Percentiles rank a stretch among this genome's conserved stretches.
phyloP scores from a whole-genome alignment of 2,888 invertebrate species.

The Gibbula magus region DNA sequence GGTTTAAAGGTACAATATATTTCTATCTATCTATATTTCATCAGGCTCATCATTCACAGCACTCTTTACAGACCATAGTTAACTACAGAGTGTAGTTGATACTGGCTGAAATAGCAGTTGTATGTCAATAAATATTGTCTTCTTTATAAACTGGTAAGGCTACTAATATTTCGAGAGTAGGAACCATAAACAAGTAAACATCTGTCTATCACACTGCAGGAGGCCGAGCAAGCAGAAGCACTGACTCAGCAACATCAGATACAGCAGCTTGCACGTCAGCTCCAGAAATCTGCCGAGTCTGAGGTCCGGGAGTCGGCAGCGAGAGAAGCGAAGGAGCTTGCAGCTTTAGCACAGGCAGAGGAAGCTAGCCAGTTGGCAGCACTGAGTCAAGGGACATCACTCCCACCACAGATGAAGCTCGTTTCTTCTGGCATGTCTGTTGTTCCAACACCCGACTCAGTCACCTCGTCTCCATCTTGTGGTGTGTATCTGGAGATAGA shows the following conservation, averaged over 20 bases:
- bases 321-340: neutral
- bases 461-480: constrained; percentile 7
- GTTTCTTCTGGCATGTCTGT: neutral
- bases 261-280: constrained; percentile 20
- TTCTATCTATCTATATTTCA: too few species aligned
- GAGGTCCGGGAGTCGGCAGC: neutral
- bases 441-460: neutral
- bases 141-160: too few species aligned
- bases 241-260: constrained; percentile 25
- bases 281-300: constrained; percentile 13
- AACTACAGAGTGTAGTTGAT: too few species aligned
- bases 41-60: too few species aligned
- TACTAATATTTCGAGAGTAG: too few species aligned
- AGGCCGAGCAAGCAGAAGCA: neutral
- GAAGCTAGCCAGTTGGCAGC: constrained; percentile 6
- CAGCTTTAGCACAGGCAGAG: neutral
- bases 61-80: too few species aligned
- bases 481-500: neutral
- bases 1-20: too few species aligned
- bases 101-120: too few species aligned
- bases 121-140: too few species aligned
- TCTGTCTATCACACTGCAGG: neutral
- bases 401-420: neutral
- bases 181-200: too few species aligned
- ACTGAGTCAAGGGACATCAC: neutral